Percentiles rank a stretch among this genome's conserved stretches.
phyloP scores from a whole-genome alignment of 2,113 vertebrate species.

The Chionodraco myersi region DNA sequence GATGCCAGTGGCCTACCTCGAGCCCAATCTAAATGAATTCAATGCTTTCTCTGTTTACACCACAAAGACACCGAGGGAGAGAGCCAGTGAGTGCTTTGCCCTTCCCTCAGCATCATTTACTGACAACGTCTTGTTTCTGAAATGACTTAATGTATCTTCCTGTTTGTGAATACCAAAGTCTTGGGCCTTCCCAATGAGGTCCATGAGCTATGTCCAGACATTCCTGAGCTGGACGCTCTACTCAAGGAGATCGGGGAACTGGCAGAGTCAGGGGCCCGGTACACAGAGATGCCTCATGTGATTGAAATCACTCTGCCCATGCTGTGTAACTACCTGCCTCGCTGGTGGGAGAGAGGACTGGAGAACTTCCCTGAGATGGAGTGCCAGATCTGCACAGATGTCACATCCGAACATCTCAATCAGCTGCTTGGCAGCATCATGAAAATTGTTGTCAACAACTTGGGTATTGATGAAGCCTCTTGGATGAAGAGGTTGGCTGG shows the following conservation, averaged over 20 bases:
- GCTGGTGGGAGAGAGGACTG: conserved; percentile 93
- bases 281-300: conserved; percentile 97
- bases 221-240: conserved; percentile 89
- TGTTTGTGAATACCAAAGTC: conserved; percentile 72
- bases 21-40: conserved; percentile 90
- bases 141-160: too few species aligned
- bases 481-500: conserved; percentile 98
- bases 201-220: conserved; percentile 93
- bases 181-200: conserved; percentile 92
- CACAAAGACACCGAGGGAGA: conserved; percentile 92
- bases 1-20: conserved; percentile 94
- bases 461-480: conserved; percentile 95
- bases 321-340: conserved; percentile 95
- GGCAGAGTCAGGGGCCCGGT: conserved; percentile 94
- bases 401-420: conserved; percentile 93
- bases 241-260: conserved; percentile 92
- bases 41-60: conserved; percentile 95
- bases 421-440: conserved; percentile 94
- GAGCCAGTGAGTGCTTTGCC: conserved; percentile 86
- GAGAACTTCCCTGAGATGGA: conserved; percentile 86
- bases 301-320: conserved; percentile 96
- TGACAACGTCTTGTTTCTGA: not conserved
- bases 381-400: conserved; percentile 85
- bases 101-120: conserved; percentile 8
- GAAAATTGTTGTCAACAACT: conserved; percentile 95